Evolutionary conservation across 2,113 vertebrate genomes (phyloP).

Genomic region (Maccullochella peelii): DNA sequence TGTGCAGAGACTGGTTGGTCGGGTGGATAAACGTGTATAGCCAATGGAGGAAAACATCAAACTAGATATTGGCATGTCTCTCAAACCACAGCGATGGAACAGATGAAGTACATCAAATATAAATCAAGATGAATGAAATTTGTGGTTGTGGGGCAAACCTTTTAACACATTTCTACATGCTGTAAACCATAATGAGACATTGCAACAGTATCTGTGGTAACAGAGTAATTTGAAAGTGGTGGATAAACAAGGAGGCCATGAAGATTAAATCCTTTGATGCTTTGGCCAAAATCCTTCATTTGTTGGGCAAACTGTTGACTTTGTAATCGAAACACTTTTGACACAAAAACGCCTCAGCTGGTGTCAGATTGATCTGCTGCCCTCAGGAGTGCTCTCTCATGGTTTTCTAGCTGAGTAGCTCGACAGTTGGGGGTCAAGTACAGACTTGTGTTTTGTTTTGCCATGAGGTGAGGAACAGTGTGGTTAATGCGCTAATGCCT

Average conservation of each 20-base stretch:
- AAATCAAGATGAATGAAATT: slow-evolving; percentile 37
- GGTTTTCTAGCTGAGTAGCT: slow-evolving; percentile 38
- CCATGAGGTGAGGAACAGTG: slow-evolving; percentile 42
- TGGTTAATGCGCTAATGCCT: slow-evolving; percentile 39
- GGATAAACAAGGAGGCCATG: slow-evolving; percentile 22
- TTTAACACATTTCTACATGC: slow-evolving; percentile 32
- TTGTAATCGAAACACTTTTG: slow-evolving; percentile 25
- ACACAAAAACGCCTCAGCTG: slow-evolving; percentile 34
- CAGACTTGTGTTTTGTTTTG: slow-evolving; percentile 62
- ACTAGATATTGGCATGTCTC: slow-evolving; percentile 21
- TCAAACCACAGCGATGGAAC: slow-evolving; percentile 11
- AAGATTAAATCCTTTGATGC: slow-evolving; percentile 27
- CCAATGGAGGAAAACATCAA: slow-evolving; percentile 14
- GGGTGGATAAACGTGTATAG: background rate
- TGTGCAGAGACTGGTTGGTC: slow-evolving; percentile 12
- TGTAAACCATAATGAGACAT: slow-evolving; percentile 43
- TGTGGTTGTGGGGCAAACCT: slow-evolving; percentile 16
- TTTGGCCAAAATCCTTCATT: slow-evolving; percentile 13
- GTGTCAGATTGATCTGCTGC: slow-evolving; percentile 29
- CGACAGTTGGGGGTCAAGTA: slow-evolving; percentile 39
- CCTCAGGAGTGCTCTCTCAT: slow-evolving; percentile 45
- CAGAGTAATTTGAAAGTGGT: slow-evolving; percentile 4
- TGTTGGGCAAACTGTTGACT: slow-evolving; percentile 12
- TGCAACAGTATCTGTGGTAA: slow-evolving; percentile 23
- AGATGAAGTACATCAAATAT: slow-evolving; percentile 16